Evolutionary conservation across 2,888 invertebrate genomes (phyloP).

Genomic region (Campopleginae sp.): DNA sequence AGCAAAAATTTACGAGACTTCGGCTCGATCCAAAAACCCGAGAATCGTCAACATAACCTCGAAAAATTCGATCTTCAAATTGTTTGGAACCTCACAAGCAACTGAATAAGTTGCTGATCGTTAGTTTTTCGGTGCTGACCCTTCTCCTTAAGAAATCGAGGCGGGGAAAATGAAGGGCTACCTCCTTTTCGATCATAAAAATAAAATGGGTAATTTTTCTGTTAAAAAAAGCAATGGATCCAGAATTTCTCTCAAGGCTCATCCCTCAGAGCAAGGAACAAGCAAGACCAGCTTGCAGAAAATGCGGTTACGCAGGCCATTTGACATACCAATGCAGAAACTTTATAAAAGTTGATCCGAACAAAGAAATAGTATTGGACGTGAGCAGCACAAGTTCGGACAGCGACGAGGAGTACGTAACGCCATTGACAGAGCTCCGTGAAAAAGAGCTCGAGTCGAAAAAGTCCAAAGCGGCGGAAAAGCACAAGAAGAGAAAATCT

Average conservation of each 20-base stretch:
- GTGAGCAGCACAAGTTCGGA: constrained; percentile 98
- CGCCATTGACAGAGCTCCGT: constrained; percentile 92
- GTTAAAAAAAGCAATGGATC: constrained; percentile 80
- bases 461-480: constrained; percentile 88
- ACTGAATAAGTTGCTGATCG: neutral
- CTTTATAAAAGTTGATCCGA: constrained; percentile 96
- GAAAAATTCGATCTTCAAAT: neutral
- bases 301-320: constrained; percentile 98
- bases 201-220: neutral
- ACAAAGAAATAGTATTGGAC: constrained; percentile 96
- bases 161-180: too few relatives aligned
- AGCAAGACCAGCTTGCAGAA: constrained; percentile 94
- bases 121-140: neutral
- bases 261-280: constrained; percentile 89
- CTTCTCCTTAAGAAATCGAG: too few relatives aligned
- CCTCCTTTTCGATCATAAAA: neutral
- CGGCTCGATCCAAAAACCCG: neutral
- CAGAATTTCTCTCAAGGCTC: constrained; percentile 84
- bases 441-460: constrained; percentile 92
- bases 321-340: constrained; percentile 98
- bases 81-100: neutral
- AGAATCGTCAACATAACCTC: neutral
- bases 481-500: constrained; percentile 86
- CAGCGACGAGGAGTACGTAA: constrained; percentile 92
- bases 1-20: neutral